Base-by-base conservation (phyloP, 2,113 vertebrate genomes). In the Halcyon senegalensis region DNA sequence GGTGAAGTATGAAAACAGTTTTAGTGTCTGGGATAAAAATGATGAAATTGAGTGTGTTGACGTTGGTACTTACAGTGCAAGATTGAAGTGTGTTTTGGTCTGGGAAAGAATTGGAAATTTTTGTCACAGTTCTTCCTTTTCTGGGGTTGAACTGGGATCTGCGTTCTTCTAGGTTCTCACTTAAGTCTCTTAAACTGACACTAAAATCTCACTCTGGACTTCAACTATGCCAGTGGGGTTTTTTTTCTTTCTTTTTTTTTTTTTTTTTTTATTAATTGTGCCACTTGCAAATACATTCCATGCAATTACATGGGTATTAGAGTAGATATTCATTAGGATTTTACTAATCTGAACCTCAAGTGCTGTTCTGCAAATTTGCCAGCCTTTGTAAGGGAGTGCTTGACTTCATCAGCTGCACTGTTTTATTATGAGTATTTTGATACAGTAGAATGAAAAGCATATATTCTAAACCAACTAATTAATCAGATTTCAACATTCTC, bases 241-340 rank as follows among this genome's bases (percentile, higher is more conserved):
- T 31, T 6, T 53, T 62, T 7, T 2, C 9, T 31, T 1, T 23
- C 10, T 37, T 1, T 43, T 28, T 1, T 51, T 2, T 24, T 16
- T n/a, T 10, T 16, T 20, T 31, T 10, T 14, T 16, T 44, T 44
- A 27, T 19, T 3, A 51, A 46, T 82, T 91, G 31, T 91, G 72
- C 62, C 62, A 79, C 60, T 96, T 95, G 80, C 86, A 95, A 89
- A 92, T 87, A 33, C 69, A 76, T 83, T 79, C 89, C n/a, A 37
- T 92, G 89, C 87, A 93, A 91, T 94, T 96, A 94, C 94, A 96
- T 73, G 90, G 89, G 77, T 94, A 91, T 97, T 95, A 95, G 69
- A 94, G 66, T 89, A 87, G 95, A 93, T 94, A 96, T 46, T 96
- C 74, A 94, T 95, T 96, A 96, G 92, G 80, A 93, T 96, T 97